Evolutionary conservation across 2,888 invertebrate genomes (phyloP), one percentile per base, ranked within the genome.

Genomic region (Andrena fulva): DNA sequence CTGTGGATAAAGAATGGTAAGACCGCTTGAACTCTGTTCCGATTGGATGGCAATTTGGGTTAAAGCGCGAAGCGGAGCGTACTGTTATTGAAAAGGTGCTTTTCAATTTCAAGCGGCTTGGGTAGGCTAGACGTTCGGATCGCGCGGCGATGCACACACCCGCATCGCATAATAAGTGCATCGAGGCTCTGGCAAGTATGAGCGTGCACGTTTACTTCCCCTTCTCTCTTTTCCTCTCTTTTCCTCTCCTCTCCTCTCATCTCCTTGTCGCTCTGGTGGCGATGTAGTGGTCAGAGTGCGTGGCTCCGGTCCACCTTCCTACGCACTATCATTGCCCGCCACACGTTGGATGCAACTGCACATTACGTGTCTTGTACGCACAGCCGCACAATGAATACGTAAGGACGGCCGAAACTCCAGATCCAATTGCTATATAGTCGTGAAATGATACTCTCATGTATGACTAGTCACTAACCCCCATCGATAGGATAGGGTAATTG

Each of bases 231-330:
- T 42, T 29, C 48, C 72, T 48, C 73, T 42, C 48, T 54, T 62
- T 52, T 31, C 5, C 5, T 31, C 73, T 31, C 48, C 59, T 20
- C 27, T 62, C 56, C 29, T 74, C 77, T 75, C 48, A n/a, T 63
- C 54, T 42, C 12, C 16, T 42, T 42, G 42, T 42, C 12, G 59
- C 64, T 31, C 42, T 20, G 33, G 8, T 59, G 42, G 16, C 10
- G 69, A 70, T 63, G 60, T 62, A 81, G 74, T 73, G 82, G 68
- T 74, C 86, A 86, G 77, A 84, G 80, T 87, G 87, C 85, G 87
- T 86, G 77, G 82, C 84, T 89, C 82, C 82, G 87, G 85, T 86
- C 80, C 64, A 70, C 69, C 85, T 85, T 82, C 80, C 83, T 87
- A 88, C 82, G 81, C 82, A 63, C 69, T 20, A 64, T 77, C 77